Conservation (phyloP, 2,113 vertebrate species). For the Synodontis membranacea region DNA sequence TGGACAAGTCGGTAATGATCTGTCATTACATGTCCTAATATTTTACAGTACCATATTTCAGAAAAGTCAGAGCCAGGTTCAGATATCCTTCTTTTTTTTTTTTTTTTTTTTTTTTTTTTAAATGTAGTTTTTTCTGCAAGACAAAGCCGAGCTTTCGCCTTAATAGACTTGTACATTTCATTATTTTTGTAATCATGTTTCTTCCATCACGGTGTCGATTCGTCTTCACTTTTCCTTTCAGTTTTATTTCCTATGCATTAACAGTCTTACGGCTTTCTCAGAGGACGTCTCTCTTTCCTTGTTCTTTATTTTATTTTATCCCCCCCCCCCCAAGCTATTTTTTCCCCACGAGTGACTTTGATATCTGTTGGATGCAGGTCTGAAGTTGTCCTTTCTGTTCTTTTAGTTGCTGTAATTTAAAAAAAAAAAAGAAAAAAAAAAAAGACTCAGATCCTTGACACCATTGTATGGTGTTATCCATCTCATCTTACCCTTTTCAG, state of each 20-base stretch:
- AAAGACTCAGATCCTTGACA: constrained; percentile 47
- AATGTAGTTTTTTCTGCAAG: constrained; percentile 54
- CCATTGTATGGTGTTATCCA: constrained; percentile 72
- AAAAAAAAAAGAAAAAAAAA: constrained; percentile 49
- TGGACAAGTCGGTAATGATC: background rate
- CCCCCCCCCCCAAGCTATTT: background rate
- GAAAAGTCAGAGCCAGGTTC: background rate
- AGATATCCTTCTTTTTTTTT: background rate
- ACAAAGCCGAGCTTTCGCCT: constrained; percentile 72
- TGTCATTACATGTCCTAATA: background rate
- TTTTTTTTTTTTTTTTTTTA: constrained; percentile 27
- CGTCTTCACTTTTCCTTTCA: constrained; percentile 64
- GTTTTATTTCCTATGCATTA: constrained; percentile 76
- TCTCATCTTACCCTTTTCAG: constrained; percentile 61
- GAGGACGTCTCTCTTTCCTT: constrained; percentile 27
- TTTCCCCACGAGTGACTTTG: constrained; percentile 62
- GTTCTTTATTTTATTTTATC: constrained; percentile 48
- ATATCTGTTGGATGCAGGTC: constrained; percentile 53
- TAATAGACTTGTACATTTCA: constrained; percentile 68
- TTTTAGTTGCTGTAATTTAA: constrained; percentile 59
- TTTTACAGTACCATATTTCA: background rate
- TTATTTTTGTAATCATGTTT: constrained; percentile 60
- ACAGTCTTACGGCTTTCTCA: constrained; percentile 67
- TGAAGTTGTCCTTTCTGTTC: constrained; percentile 57
- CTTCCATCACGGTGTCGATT: constrained; percentile 62